Evolutionary conservation across 2,797 vertebrate genomes (phyloP), one percentile per base, ranked within the genome.

Genomic region (Cyclopterus lumpus): DNA sequence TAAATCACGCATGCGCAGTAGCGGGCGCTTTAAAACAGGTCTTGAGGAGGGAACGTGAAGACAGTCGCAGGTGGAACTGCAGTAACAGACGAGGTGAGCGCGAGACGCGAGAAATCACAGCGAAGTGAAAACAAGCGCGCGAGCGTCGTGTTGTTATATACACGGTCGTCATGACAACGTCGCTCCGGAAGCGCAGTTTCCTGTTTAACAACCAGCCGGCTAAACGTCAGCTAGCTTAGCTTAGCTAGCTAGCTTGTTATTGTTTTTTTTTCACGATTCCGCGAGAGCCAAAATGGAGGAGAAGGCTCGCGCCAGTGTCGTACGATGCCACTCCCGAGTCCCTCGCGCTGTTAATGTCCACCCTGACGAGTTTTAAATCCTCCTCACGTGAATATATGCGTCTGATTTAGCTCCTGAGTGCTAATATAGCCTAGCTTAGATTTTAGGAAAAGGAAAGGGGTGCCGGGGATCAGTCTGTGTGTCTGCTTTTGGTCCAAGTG

Each of bases 201-300:
- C 73, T 16, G 12, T 54, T 24, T 59, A 36, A 71, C 84, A 53
- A 80, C 48, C 61, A 69, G 76, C 82, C 75, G 58, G 90, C 75
- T 91, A 91, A 53, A 48, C 79, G n/a, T 89, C 38, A 40, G 38
- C 12, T 40, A 40, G 38, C 38, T 40, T 90, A 90, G 89, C 91
- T 9, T 11, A 22, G n/a, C 48, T 51, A 51, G 77, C 81, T 91
- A 90, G 90, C 91, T 88, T 87, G 90, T 87, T 94, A 92, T 94
- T 95, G 93, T 94, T 94, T 92, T 95, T 94, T 40, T 94, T 94
- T 93, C 92, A 80, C 85, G 90, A 84, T 82, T 90, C 77, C 69
- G 84, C 82, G 75, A 90, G 91, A 92, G 75, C 86, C 92, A 95
- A 94, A 94, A 95, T 95, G 94, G 94, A 93, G 94, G 93, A 88